Conservation (phyloP, 2,888 invertebrate species). For the Amphipoea lucens region DNA sequence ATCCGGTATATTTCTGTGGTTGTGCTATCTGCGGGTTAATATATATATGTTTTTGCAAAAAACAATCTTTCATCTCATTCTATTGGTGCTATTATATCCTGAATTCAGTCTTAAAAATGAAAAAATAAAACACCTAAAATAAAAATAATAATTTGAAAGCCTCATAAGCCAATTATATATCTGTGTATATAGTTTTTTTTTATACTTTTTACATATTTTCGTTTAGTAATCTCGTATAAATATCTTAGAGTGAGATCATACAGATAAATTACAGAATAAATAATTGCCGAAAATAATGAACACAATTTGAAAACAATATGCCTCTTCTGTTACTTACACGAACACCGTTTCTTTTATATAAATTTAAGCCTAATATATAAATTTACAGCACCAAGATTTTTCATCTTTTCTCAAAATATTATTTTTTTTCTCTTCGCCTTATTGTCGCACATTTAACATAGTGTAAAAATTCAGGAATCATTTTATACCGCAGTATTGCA, state of each 20-base stretch:
- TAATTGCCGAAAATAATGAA: slow-evolving; percentile 89
- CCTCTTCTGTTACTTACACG: slow-evolving; percentile 89
- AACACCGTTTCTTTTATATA: slow-evolving; percentile 87
- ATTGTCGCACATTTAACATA: slow-evolving; percentile 90
- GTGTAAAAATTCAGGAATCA: slow-evolving; percentile 88
- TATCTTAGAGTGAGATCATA: slow-evolving; percentile 90
- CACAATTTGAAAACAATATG: slow-evolving; percentile 89
- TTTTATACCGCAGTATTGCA: slow-evolving; percentile 88
- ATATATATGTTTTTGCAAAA: slow-evolving; percentile 67
- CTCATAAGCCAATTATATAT: slow-evolving; percentile 89
- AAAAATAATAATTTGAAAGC: slow-evolving; percentile 87
- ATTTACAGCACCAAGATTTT: slow-evolving; percentile 91
- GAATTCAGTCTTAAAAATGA: slow-evolving; percentile 88
- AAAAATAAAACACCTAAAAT: slow-evolving; percentile 82
- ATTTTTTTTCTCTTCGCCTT: slow-evolving; percentile 88
- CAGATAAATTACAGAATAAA: slow-evolving; percentile 89
- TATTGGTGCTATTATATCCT: slow-evolving; percentile 85
- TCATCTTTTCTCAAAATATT: slow-evolving; percentile 89
- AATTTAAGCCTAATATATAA: slow-evolving; percentile 91
- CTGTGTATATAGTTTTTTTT: slow-evolving; percentile 84
- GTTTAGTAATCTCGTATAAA: slow-evolving; percentile 90
- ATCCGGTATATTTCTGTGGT: slow-evolving; percentile 74
- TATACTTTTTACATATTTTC: slow-evolving; percentile 84
- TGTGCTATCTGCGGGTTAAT: slow-evolving; percentile 83
- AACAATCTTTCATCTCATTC: slow-evolving; percentile 72